phyloP scores from a whole-genome alignment of 2,113 vertebrate genomes.

The Willisornis vidua region DNA sequence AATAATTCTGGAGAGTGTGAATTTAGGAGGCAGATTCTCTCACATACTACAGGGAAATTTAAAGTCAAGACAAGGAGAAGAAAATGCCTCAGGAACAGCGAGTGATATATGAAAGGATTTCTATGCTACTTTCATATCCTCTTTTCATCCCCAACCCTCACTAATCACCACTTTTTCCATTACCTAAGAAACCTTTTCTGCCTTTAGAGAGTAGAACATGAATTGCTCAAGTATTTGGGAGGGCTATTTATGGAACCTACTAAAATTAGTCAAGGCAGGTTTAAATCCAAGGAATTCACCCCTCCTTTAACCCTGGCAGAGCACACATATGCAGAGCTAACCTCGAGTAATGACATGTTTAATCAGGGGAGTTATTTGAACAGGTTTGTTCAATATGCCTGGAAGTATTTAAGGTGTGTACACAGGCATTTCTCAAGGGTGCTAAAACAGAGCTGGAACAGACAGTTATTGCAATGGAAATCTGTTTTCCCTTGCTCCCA shows the following conservation, averaged over 20 bases:
- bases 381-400: not conserved
- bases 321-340: not conserved
- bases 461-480: not conserved
- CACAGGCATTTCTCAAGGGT: not conserved
- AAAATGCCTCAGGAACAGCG: not conserved
- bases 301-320: not conserved
- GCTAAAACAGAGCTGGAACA: not conserved
- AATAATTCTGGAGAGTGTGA: not conserved
- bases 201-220: not conserved
- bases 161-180: constrained; percentile 42
- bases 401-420: not conserved
- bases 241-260: not conserved
- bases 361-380: not conserved
- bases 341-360: not conserved
- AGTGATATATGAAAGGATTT: constrained; percentile 40
- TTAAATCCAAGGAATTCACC: not conserved
- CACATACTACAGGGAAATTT: not conserved
- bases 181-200: constrained; percentile 15
- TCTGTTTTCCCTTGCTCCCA: not conserved
- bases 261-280: not conserved
- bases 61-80: constrained; percentile 18
- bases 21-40: not conserved
- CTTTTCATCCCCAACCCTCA: constrained; percentile 10
- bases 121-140: constrained; percentile 27
- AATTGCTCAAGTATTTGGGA: constrained; percentile 2